Conservation (phyloP, 2,888 invertebrate genomes). For the Polietes domitor region DNA sequence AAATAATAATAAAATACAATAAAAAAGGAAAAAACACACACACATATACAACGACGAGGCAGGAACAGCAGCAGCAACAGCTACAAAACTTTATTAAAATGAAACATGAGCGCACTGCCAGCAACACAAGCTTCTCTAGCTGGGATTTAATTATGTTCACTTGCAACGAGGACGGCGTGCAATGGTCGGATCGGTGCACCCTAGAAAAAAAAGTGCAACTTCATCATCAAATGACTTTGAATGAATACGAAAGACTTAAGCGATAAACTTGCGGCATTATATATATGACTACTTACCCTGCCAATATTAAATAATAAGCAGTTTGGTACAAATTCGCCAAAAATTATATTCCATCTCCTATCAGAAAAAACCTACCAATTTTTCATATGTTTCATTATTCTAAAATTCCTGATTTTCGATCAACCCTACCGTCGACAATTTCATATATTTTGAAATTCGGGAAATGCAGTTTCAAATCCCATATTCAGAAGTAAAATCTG, state of each 20-base stretch:
- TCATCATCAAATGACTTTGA: background rate
- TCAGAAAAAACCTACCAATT: no score
- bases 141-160: background rate
- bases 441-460: no score
- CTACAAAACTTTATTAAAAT: constrained; percentile 8
- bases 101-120: constrained; percentile 38
- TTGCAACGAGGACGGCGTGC: background rate
- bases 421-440: no score
- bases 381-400: no score
- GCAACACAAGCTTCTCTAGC: background rate
- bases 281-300: no score
- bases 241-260: constrained; percentile 49
- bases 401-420: no score
- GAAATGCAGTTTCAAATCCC: no score
- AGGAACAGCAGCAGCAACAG: background rate
- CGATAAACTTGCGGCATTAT: constrained; percentile 43
- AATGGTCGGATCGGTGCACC: background rate
- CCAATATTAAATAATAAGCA: no score
- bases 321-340: no score
- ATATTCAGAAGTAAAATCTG: no score
- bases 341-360: no score
- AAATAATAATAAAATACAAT: constrained; percentile 20
- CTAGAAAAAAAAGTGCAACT: background rate
- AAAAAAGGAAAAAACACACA: background rate
- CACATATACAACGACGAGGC: background rate